phyloP scores from a whole-genome alignment of 2,113 vertebrate species.

The Mastomys natalensis region DNA sequence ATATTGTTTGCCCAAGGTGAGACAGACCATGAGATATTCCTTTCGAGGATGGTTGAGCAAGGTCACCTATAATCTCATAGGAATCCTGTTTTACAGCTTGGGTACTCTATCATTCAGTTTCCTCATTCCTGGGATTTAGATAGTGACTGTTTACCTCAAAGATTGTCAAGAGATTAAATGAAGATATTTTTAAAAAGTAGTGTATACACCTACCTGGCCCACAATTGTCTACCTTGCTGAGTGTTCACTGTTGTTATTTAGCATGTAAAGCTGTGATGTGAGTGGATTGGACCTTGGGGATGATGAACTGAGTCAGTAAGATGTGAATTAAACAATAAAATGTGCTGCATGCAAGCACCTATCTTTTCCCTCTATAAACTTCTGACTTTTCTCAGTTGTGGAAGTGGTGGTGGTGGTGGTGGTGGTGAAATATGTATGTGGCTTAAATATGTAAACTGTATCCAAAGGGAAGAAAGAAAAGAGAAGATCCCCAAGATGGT shows the following conservation, averaged over 20 bases:
- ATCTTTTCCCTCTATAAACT: not conserved
- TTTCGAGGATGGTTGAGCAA: not conserved
- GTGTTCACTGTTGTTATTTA: not conserved
- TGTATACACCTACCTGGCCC: not conserved
- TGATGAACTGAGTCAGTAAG: not conserved
- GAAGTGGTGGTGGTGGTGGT: not conserved
- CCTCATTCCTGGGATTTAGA: not conserved
- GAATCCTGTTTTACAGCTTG: not conserved
- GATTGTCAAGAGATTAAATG: slow-evolving; percentile 19
- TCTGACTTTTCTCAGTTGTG: not conserved
- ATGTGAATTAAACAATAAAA: not conserved
- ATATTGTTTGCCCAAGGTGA: not conserved
- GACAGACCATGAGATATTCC: not conserved
- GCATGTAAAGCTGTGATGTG: not conserved
- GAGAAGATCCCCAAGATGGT: not conserved
- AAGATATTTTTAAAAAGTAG: not conserved
- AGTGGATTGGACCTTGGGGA: not conserved
- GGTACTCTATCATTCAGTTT: not conserved
- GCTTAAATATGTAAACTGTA: not conserved
- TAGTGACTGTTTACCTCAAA: not conserved
- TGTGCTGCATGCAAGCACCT: not conserved
- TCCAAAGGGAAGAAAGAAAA: not conserved
- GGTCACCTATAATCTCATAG: not conserved
- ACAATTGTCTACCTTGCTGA: not conserved
- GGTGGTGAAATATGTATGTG: no score